Conservation (phyloP, 2,888 invertebrate genomes). For the Trachelus troglodyta region DNA sequence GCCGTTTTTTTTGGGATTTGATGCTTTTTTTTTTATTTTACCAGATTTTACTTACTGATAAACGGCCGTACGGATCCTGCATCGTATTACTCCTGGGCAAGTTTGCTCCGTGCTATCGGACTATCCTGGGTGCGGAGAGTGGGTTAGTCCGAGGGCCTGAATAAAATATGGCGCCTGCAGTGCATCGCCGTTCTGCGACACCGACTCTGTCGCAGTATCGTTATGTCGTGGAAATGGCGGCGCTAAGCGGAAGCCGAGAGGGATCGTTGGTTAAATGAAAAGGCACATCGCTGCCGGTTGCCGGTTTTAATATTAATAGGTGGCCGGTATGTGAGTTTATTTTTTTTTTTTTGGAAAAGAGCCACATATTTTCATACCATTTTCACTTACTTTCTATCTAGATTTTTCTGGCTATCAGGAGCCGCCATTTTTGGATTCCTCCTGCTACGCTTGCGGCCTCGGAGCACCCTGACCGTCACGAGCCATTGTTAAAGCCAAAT, state of each 20-base stretch:
- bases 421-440: background rate
- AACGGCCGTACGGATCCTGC: background rate
- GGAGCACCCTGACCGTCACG: background rate
- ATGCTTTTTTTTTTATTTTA: background rate
- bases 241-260: background rate
- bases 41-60: background rate
- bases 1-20: no score
- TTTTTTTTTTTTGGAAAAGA: background rate
- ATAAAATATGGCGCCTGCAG: conserved; percentile 57
- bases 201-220: conserved; percentile 48
- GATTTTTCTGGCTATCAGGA: background rate
- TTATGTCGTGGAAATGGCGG: conserved; percentile 35
- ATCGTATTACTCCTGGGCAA: background rate
- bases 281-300: background rate
- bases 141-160: conserved; percentile 41
- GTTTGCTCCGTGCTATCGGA: background rate
- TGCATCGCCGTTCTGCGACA: conserved; percentile 50
- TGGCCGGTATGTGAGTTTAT: no score
- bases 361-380: background rate
- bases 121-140: background rate
- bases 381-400: background rate
- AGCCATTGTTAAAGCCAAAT: background rate
- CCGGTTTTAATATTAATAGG: no score
- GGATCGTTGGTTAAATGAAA: background rate
- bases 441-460: background rate